Evolutionary conservation across 1,140 invertebrate species (phyloP), one percentile per base, ranked within the genome.

Genomic region (Idris sp.): DNA sequence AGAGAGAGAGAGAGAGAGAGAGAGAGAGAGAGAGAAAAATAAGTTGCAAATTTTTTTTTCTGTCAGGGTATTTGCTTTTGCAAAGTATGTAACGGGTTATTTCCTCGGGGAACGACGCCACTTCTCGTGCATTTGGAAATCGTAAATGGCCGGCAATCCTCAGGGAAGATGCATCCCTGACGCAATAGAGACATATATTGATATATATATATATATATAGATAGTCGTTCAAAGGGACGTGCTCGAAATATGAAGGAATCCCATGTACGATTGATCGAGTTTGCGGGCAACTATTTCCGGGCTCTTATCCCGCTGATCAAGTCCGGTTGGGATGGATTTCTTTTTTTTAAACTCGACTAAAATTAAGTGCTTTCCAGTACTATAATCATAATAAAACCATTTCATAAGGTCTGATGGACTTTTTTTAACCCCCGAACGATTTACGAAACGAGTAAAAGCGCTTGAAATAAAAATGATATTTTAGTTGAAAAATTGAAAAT

Each of bases 221-320:
- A 74, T 67, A 48, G 71, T 33, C 33, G 25, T 49, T 67, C 26
- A 49, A 48, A 43, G 26, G 30, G 41, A 74, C 56, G 71, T 74
- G 71, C 56, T 62, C 56, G 30, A 74, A 74, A 74, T 74, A 74
- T 74, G 71, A 74, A 74, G 35, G 40, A 56, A 74, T 68, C 62
- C n/a, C 51, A 68, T 59, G 64, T 54, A 38, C 49, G 72, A 74
- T 68, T 62, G 72, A 68, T 67, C 72, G 62, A 62, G 62, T 74
- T 74, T 56, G 54, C 40, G 40, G 69, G 26, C 41, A 48, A 61
- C 56, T 49, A 48, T 38, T 35, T 28, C 49, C 36, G 31, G 13
- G 38, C 72, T 59, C 62, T 68, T 68, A 68, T 58, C 19, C 64
- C 22, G 30, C 33, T 58, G 38, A 62, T 64, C 43, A 69, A 53